These are phyloP conservation scores for Mythimna albipuncta DNA, from an alignment of 2,888 invertebrate species.

Conservation along the genomic window DNA sequence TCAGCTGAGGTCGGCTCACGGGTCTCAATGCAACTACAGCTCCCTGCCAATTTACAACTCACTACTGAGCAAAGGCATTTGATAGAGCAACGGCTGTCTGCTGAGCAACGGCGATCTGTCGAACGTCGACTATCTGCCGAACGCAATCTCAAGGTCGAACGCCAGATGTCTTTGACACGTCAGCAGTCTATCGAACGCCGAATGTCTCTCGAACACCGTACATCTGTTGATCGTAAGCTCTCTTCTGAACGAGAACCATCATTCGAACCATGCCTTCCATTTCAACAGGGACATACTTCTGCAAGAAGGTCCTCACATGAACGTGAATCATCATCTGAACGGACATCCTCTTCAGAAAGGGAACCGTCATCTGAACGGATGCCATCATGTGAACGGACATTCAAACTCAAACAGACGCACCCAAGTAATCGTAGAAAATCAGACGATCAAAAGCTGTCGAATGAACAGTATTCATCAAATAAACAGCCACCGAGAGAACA, in stretches of 20 bases:
- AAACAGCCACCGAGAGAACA: conserved; percentile 22
- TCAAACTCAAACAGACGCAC: not conserved
- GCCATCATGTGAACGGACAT: not conserved
- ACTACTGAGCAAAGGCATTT: not conserved
- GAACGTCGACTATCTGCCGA: not conserved
- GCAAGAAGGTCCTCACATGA: conserved; percentile 5
- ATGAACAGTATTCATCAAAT: conserved; percentile 21
- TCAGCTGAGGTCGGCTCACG: not conserved
- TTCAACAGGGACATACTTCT: not conserved
- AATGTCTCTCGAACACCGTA: not conserved
- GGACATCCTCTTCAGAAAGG: conserved; percentile 1
- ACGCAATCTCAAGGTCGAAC: not conserved
- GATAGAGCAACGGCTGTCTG: not conserved
- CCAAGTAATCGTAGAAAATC: conserved; percentile 21
- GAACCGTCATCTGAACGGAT: not conserved
- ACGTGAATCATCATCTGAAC: conserved; percentile 5
- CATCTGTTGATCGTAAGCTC: not conserved
- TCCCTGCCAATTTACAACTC: not conserved
- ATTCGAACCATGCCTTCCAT: not conserved
- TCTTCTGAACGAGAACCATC: conserved; percentile 5
- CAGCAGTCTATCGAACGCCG: not conserved
- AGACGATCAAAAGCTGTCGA: conserved; percentile 27
- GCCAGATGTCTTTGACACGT: not conserved
- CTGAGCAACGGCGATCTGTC: not conserved
- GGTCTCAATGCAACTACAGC: not conserved